A percentile compares a stretch with the other conserved stretches of the same genome.
phyloP scores from a whole-genome alignment of 2,797 vertebrate genomes.

The Arrhamphus sclerolepis region DNA sequence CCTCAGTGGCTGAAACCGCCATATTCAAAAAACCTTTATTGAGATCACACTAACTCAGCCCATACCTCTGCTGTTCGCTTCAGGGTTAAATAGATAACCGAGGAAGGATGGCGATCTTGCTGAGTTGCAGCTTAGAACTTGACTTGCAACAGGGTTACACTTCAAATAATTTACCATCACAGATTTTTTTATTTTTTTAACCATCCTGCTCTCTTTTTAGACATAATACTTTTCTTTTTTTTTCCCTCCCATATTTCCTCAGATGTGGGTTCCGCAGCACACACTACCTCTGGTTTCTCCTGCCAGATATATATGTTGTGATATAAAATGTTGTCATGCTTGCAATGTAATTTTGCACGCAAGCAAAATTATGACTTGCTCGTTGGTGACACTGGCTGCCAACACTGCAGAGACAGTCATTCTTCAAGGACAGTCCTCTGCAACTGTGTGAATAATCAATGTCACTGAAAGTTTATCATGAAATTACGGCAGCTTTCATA shows the following conservation, averaged over 20 bases:
- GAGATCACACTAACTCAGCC: constrained; percentile 74
- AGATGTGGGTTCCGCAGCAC: constrained; percentile 9
- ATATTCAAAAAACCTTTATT: constrained; percentile 61
- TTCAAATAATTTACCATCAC: constrained; percentile 64
- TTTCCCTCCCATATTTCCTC: constrained; percentile 43
- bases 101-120: constrained; percentile 65
- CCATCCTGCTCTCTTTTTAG: constrained; percentile 29
- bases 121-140: constrained; percentile 70
- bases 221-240: constrained; percentile 26
- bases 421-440: constrained; percentile 72
- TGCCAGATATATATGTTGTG: constrained; percentile 51
- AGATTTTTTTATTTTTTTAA: constrained; percentile 66
- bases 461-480: constrained; percentile 65
- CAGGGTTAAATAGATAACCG: constrained; percentile 70
- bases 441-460: constrained; percentile 68
- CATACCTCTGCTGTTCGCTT: constrained; percentile 55
- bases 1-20: constrained; percentile 51
- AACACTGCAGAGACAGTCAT: constrained; percentile 58
- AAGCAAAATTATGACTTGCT: constrained; percentile 68
- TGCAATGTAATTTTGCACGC: constrained; percentile 70
- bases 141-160: constrained; percentile 59
- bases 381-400: constrained; percentile 64
- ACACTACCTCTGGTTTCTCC: constrained; percentile 16
- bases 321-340: constrained; percentile 69
- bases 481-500: constrained; percentile 43